A percentile compares a stretch with the other conserved stretches of the same genome.
phyloP scores from a whole-genome alignment of 2,113 vertebrate genomes.

The Electrona antarctica region DNA sequence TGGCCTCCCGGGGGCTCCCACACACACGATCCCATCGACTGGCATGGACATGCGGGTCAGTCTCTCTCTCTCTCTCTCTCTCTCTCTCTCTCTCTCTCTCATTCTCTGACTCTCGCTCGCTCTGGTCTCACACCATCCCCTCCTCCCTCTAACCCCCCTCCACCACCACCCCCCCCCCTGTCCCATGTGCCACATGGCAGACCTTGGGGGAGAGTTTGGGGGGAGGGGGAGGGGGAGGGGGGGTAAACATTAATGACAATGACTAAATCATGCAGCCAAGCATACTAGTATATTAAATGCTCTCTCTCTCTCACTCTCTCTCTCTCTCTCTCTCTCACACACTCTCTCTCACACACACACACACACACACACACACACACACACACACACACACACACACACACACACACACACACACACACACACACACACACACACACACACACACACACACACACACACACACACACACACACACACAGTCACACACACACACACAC shows the following conservation, averaged over 20 bases:
- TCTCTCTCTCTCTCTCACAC: neutral
- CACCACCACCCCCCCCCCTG: slow-evolving; percentile 17
- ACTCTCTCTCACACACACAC: neutral
- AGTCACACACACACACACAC: slow-evolving; percentile 1
- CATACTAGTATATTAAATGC: slow-evolving; percentile 1
- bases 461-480: neutral
- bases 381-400: neutral
- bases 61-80: slow-evolving; percentile 21
- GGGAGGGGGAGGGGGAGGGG: slow-evolving; percentile 16
- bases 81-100: slow-evolving; percentile 48
- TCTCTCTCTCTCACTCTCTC: too few relatives aligned
- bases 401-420: slow-evolving; percentile 28
- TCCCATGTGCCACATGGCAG: slow-evolving; percentile 60
- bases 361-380: slow-evolving; percentile 5
- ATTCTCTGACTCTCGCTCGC: neutral
- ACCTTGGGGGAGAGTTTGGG: neutral
- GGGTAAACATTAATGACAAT: slow-evolving; percentile 24
- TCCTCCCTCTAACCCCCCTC: slow-evolving; percentile 13
- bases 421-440: slow-evolving; percentile 22
- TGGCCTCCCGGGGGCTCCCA: slow-evolving; percentile 62
- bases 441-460: too few relatives aligned
- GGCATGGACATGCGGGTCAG: neutral
- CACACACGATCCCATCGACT: slow-evolving; percentile 36
- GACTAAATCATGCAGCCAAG: slow-evolving; percentile 47
- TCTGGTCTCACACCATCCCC: slow-evolving; percentile 38